phyloP scores from a whole-genome alignment of 2,888 invertebrate genomes.

The Lasioglossum morio region DNA sequence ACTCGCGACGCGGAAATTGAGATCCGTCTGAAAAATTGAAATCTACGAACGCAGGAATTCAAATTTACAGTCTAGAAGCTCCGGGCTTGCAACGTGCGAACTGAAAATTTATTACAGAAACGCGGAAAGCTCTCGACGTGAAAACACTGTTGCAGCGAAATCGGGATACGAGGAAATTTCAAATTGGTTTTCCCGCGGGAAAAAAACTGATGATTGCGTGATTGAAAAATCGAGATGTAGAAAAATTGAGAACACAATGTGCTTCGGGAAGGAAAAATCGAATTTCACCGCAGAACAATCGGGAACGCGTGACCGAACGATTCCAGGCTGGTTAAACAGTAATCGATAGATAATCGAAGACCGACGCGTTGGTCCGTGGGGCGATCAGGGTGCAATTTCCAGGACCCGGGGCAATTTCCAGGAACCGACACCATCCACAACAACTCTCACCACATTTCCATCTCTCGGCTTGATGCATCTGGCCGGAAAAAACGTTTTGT shows the following conservation, averaged over 20 bases:
- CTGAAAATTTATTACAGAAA: not conserved
- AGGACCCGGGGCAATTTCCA: slow-evolving; percentile 24
- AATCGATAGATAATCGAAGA: slow-evolving; percentile 1
- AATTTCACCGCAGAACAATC: not conserved
- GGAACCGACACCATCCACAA: slow-evolving; percentile 31
- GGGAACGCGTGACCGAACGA: not conserved
- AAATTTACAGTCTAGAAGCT: not conserved
- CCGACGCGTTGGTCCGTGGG: not conserved
- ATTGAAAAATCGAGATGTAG: not conserved
- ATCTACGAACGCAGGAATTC: not conserved
- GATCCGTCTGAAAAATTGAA: not conserved
- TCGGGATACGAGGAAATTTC: not conserved
- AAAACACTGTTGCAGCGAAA: not conserved
- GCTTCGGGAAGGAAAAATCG: not conserved
- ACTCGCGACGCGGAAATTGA: not conserved
- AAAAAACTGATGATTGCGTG: not conserved
- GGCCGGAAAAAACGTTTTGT: slow-evolving; percentile 65
- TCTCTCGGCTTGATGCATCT: not conserved
- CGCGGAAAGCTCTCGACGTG: not conserved
- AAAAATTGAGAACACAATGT: not conserved
- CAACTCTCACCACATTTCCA: slow-evolving; percentile 19
- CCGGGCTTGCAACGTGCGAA: not conserved
- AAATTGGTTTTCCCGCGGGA: not conserved
- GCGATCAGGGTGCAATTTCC: slow-evolving; percentile 11
- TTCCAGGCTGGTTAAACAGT: not conserved